Conservation (phyloP, 2,888 invertebrate genomes). For the Lycocerus yunnanus region DNA sequence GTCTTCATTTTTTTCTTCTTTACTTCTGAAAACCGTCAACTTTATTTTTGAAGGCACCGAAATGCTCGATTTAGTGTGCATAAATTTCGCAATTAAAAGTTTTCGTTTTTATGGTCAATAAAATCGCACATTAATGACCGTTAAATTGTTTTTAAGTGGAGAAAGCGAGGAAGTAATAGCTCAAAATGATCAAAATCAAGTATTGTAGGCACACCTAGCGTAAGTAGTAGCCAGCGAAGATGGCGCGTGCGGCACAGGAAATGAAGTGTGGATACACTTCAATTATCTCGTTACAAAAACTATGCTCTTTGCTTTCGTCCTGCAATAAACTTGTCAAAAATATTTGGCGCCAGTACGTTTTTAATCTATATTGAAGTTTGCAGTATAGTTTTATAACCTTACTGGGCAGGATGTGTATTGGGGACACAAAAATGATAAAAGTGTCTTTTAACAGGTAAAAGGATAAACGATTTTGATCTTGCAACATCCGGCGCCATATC, state of each 20-base stretch:
- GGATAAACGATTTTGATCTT: not conserved
- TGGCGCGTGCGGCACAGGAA: constrained; percentile 31
- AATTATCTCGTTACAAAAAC: not conserved
- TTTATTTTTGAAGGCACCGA: no score
- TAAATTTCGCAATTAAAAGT: not conserved
- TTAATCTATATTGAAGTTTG: not conserved
- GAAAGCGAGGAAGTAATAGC: constrained; percentile 1
- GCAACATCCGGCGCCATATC: not conserved
- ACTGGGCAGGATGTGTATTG: not conserved
- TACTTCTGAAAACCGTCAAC: no score
- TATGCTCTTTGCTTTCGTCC: not conserved
- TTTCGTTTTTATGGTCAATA: not conserved
- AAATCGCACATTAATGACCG: not conserved
- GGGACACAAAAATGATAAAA: not conserved
- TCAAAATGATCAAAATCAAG: constrained; percentile 11
- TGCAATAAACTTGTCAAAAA: not conserved
- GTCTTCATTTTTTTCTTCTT: no score
- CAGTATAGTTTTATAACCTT: not conserved
- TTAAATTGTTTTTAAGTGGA: not conserved
- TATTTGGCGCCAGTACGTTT: not conserved
- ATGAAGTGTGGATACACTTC: constrained; percentile 5
- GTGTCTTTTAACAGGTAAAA: not conserved
- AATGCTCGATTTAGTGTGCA: no score
- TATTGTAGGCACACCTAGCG: constrained; percentile 19
- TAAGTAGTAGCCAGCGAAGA: constrained; percentile 19